Percentiles rank a stretch among this genome's conserved stretches.
phyloP scores from a whole-genome alignment of 2,888 invertebrate genomes.

The Apeira syringaria region DNA sequence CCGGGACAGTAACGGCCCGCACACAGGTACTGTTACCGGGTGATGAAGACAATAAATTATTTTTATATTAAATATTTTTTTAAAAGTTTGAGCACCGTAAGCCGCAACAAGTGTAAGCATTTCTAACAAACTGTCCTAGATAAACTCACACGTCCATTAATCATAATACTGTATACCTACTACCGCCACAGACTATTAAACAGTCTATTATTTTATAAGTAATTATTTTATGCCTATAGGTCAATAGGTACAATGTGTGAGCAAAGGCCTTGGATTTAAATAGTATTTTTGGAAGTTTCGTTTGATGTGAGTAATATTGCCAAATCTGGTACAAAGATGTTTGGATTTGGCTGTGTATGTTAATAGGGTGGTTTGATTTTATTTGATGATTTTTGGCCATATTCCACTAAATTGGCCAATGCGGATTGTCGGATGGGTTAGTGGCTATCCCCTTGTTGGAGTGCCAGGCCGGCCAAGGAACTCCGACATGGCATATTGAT shows the following conservation, averaged over 20 bases:
- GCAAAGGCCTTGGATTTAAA: slow-evolving; percentile 12
- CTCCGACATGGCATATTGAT: too few relatives aligned
- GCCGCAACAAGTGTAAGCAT: slow-evolving; percentile 73
- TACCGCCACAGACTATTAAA: too few relatives aligned
- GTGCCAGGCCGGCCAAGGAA: too few relatives aligned
- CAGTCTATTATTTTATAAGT: slow-evolving; percentile 30
- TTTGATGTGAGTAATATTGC: not conserved
- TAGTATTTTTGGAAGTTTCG: not conserved
- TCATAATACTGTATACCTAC: slow-evolving; percentile 44
- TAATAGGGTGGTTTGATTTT: too few relatives aligned
- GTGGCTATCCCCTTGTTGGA: too few relatives aligned
- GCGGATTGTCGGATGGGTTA: too few relatives aligned
- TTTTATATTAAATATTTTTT: not conserved
- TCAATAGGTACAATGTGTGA: slow-evolving; percentile 2
- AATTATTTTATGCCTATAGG: slow-evolving; percentile 21
- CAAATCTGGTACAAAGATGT: slow-evolving; percentile 1
- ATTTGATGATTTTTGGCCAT: too few relatives aligned
- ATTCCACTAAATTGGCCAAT: too few relatives aligned
- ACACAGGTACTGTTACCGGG: too few relatives aligned
- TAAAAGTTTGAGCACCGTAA: slow-evolving; percentile 55
- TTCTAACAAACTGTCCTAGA: slow-evolving; percentile 68
- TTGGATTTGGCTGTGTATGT: too few relatives aligned
- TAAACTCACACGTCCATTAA: slow-evolving; percentile 53
- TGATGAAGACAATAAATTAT: too few relatives aligned
- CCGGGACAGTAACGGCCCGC: too few relatives aligned